These are phyloP conservation scores for Benitochromis conjunctus DNA, from an alignment of 2,113 vertebrate genomes.

Conservation along the genomic window DNA sequence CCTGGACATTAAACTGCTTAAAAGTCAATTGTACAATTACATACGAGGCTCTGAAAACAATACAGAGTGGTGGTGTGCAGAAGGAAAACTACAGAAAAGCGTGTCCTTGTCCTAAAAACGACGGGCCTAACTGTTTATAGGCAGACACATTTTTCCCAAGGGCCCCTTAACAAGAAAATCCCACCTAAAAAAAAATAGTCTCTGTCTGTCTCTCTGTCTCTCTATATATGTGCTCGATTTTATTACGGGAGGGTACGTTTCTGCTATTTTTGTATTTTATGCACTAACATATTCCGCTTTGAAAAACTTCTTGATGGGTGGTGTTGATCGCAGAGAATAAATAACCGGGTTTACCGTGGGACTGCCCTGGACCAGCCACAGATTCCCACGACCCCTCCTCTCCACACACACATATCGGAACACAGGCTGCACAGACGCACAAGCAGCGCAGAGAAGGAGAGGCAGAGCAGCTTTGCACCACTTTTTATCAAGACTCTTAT, in stretches of 20 bases:
- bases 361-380: constrained; percentile 55
- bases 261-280: neutral
- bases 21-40: neutral
- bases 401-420: neutral
- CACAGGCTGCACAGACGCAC: constrained; percentile 42
- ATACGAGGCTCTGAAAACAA: neutral
- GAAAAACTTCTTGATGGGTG: neutral
- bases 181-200: neutral
- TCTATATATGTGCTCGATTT: neutral
- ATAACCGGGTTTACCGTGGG: constrained; percentile 63
- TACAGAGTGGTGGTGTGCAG: neutral
- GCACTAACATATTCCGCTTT: neutral
- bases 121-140: neutral
- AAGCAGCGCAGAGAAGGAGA: constrained; percentile 23
- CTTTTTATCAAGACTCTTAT: constrained; percentile 31
- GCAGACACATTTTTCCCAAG: neutral
- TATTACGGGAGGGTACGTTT: neutral
- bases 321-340: constrained; percentile 59
- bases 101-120: neutral
- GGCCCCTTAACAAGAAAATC: neutral
- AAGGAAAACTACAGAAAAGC: neutral
- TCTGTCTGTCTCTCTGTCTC: neutral
- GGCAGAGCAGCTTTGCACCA: constrained; percentile 61
- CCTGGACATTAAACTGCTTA: neutral
- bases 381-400: constrained; percentile 76